Evolutionary conservation across 2,113 vertebrate species (phyloP).

Genomic region (Empidonax traillii): DNA sequence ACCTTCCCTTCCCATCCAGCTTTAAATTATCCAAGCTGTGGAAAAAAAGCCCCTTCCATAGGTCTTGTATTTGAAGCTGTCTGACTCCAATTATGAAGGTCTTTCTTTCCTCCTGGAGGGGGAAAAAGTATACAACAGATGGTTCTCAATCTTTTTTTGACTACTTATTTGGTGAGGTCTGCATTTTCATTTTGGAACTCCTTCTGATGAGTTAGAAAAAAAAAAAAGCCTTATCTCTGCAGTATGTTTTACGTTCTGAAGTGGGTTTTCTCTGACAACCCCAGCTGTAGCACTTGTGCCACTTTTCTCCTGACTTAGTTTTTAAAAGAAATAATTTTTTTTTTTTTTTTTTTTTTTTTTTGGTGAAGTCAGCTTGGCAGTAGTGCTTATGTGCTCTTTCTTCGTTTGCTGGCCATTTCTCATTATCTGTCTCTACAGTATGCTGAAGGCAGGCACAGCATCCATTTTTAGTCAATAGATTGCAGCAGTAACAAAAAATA

Average conservation of each 20-base stretch:
- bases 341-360: neutral
- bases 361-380: neutral
- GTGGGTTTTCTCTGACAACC: constrained; percentile 47
- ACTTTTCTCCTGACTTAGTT: constrained; percentile 19
- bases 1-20: neutral
- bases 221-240: constrained; percentile 29
- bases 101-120: neutral
- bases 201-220: constrained; percentile 25
- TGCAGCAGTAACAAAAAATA: neutral
- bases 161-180: constrained; percentile 30
- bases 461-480: neutral
- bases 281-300: constrained; percentile 12
- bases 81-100: neutral
- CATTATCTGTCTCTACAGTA: neutral
- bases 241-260: constrained; percentile 52
- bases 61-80: neutral
- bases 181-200: constrained; percentile 48
- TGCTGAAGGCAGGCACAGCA: neutral
- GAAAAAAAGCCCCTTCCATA: neutral
- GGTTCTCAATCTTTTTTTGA: neutral
- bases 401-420: neutral
- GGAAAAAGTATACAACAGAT: constrained; percentile 18
- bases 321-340: neutral
- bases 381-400: neutral
- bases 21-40: neutral